Evolutionary conservation across 2,888 invertebrate species (phyloP), one percentile per base, ranked within the genome.

Genomic region (Oscheius sp.): DNA sequence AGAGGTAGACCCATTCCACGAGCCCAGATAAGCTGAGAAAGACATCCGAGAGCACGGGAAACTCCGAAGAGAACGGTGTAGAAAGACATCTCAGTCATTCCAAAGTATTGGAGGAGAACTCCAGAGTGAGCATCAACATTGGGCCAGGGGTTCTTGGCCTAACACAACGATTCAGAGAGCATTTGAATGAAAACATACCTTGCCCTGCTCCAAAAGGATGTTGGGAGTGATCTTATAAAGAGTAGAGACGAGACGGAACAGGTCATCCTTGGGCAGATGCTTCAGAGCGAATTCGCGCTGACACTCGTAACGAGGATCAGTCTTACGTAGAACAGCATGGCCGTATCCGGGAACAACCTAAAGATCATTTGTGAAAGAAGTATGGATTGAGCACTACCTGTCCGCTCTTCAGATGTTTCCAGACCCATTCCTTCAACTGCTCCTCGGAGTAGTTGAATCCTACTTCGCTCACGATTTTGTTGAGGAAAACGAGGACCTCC

Each of bases 121-220:
- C 96, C 96, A 81, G 96, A 96, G 92, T 96, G 96, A 33, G 96
- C 96, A 91, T 97, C 96, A 85, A 97, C 96, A 90, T 97, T 96
- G 83, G 96, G 96, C 96, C 96, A 97, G 79, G 96, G 96, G 92
- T 96, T 96, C 93, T 96, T 95, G 76, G 96, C 96, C 91, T 86
- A 80, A 42, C 76, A 75, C 47, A n/a, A 48, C 2, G 2, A 58
- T 53, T 35, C 0, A 37, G 21, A 1, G 11, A 29, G 55, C 10
- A 11, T 60, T 11, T 2, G n/a, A 37, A 57, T 3, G 57, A 48
- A 37, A n/a, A 33, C 73, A 55, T 42, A 80, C 79, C 72, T 96
- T 96, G 89, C 96, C 96, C 84, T 94, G 94, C 91, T 95, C 95
- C 85, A 94, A 92, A 59, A 96, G 93, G 89, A 96, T 93, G 83